Percentiles rank a stretch among this genome's conserved stretches.
Conservation (phyloP, 2,888 invertebrate genomes). For the Brenthis daphne region DNA sequence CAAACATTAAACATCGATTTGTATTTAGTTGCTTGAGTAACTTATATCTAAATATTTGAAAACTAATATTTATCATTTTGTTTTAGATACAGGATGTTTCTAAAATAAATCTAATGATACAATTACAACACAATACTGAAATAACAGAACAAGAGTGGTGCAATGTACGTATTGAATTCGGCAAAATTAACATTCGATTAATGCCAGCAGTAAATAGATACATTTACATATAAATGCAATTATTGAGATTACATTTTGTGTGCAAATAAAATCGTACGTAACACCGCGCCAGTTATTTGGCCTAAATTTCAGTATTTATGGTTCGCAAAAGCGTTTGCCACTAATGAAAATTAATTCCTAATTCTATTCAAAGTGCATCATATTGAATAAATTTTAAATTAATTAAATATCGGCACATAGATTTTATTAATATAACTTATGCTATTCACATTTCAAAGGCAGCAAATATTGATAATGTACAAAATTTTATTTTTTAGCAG, state of each 20-base stretch:
- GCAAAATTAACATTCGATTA: constrained; percentile 22
- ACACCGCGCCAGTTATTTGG: constrained; percentile 18
- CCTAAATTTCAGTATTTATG: constrained; percentile 26
- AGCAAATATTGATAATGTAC: too few species aligned
- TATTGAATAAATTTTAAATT: constrained; percentile 16
- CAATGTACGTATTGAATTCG: constrained; percentile 24
- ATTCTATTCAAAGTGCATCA: constrained; percentile 22
- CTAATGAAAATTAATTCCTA: constrained; percentile 18
- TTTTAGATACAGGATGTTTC: too few species aligned
- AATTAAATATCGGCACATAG: not conserved
- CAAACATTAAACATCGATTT: too few species aligned
- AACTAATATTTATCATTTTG: too few species aligned
- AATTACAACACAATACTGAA: too few species aligned
- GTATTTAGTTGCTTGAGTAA: too few species aligned
- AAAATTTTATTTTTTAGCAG: too few species aligned
- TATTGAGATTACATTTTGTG: constrained; percentile 28
- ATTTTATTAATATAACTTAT: not conserved
- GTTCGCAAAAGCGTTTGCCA: constrained; percentile 6
- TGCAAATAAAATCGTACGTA: constrained; percentile 24
- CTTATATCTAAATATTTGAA: too few species aligned
- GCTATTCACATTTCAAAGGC: not conserved
- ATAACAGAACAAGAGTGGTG: constrained; percentile 24
- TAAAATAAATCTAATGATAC: too few species aligned
- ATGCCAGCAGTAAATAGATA: constrained; percentile 24
- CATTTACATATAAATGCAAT: constrained; percentile 27